Percentiles rank a stretch among this genome's conserved stretches.
These are phyloP conservation scores for Anser cygnoides DNA, from an alignment of 2,113 vertebrate species.

Conservation along the genomic window DNA sequence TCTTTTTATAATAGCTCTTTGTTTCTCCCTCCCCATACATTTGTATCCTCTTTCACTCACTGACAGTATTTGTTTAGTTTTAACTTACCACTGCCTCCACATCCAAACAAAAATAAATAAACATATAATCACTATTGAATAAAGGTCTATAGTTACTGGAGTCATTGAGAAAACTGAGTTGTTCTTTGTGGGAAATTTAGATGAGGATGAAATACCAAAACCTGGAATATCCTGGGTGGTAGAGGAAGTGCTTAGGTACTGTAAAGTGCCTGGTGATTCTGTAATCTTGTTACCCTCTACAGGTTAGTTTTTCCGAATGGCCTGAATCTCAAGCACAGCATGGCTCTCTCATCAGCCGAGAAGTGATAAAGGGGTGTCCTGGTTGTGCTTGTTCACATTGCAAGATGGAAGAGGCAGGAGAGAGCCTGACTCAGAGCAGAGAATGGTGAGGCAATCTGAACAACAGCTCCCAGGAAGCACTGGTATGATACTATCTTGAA, in stretches of 20 bases:
- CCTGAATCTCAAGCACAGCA: background rate
- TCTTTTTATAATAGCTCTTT: background rate
- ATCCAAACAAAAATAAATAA: background rate
- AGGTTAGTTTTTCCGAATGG: background rate
- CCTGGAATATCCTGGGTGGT: background rate
- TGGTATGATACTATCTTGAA: background rate
- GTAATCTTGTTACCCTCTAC: fast-evolving
- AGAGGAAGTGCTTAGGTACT: background rate
- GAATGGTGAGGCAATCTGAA: background rate
- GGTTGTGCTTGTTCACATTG: background rate
- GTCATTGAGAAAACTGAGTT: background rate
- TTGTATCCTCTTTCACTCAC: background rate
- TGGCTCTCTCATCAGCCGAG: background rate
- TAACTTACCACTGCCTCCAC: background rate
- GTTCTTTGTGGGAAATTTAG: background rate
- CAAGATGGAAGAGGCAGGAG: background rate
- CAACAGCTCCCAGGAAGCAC: background rate
- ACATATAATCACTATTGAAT: background rate
- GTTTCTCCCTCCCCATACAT: background rate
- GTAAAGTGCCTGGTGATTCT: background rate
- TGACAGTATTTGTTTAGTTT: conserved; percentile 5
- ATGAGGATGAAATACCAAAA: conserved; percentile 19
- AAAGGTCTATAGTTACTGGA: background rate
- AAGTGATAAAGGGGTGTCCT: background rate
- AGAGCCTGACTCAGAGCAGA: background rate